Conservation (phyloP, 2,888 invertebrate genomes). For the Clitarchus hookeri region DNA sequence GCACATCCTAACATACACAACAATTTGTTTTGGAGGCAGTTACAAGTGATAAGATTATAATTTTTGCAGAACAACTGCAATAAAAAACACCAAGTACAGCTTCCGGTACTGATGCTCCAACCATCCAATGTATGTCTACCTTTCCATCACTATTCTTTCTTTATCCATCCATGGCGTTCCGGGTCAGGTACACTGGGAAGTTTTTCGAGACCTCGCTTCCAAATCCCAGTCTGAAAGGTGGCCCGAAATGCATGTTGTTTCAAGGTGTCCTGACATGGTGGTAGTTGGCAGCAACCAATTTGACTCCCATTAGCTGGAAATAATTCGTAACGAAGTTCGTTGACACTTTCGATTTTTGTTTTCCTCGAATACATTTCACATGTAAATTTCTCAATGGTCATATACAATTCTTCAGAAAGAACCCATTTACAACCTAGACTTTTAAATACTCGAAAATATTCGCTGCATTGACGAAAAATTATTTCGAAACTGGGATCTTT, state of each 20-base stretch:
- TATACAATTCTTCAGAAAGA: not conserved
- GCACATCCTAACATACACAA: not conserved
- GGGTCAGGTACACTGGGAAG: not conserved
- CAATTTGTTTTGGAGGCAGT: not conserved
- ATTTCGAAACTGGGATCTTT: not conserved
- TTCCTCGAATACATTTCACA: conserved; percentile 22
- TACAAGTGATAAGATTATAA: not conserved
- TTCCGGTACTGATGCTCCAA: not conserved
- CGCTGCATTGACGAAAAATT: not conserved
- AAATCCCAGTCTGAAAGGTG: not conserved
- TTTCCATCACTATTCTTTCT: not conserved
- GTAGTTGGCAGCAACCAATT: conserved; percentile 4
- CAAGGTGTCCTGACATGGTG: conserved; percentile 16
- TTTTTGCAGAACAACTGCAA: conserved; percentile 9
- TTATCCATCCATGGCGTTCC: not conserved
- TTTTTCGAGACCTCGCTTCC: not conserved
- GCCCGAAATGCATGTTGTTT: not conserved
- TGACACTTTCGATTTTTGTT: conserved; percentile 21
- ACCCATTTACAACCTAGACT: not conserved
- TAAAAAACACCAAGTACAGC: not conserved
- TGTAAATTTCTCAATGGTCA: not conserved
- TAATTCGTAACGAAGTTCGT: conserved; percentile 1
- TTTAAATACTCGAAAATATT: not conserved
- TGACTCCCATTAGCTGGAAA: not conserved
- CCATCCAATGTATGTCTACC: not conserved